Evolutionary conservation across 2,888 invertebrate species (phyloP), one percentile per base, ranked within the genome.

Genomic region (Helleia helle): DNA sequence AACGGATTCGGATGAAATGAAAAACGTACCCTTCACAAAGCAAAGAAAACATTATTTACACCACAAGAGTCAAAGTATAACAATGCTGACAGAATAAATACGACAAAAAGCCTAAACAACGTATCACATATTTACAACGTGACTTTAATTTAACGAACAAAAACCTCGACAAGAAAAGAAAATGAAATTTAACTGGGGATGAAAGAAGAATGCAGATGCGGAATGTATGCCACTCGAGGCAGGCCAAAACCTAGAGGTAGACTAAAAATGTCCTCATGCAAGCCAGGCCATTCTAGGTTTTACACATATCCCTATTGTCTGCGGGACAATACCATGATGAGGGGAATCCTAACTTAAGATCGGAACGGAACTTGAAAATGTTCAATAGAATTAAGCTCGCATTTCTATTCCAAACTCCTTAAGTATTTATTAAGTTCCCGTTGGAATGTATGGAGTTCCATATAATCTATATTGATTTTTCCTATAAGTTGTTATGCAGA

Each of bases 231-330:
- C n/a, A n/a, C n/a, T n/a, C n/a, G 15, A 8, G 7, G 2, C 25
- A 11, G 8, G 28, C 31, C 17, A 18, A 17, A n/a, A 27, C 14
- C 38, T 26, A 26, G 24, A 14, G 15, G 27, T 12, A 38, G 28
- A 25, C 24, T n/a, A 71, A 65, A 67, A 73, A 74, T 66, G 71
- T 65, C 57, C 65, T 58, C 52, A 53, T 50, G 50, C 53, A 58
- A 55, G 52, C 51, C 64, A 62, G 67, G 64, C 64, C 65, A 62
- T 71, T 67, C 64, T 65, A 71, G 68, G 65, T 71, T 64, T 71
- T 70, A 71, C 73, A 75, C 71, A 74, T 71, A 68, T n/a, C n/a
- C 52, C 75, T 52, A 79, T 81, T 81, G 81, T 83, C 55, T 48
- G 47, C 59, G 42, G 54, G 67, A 83, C 81, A 83, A 83, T 65